These are phyloP conservation scores for Folsomia manolachei DNA, from an alignment of 2,888 invertebrate genomes.

Conservation along the genomic window DNA sequence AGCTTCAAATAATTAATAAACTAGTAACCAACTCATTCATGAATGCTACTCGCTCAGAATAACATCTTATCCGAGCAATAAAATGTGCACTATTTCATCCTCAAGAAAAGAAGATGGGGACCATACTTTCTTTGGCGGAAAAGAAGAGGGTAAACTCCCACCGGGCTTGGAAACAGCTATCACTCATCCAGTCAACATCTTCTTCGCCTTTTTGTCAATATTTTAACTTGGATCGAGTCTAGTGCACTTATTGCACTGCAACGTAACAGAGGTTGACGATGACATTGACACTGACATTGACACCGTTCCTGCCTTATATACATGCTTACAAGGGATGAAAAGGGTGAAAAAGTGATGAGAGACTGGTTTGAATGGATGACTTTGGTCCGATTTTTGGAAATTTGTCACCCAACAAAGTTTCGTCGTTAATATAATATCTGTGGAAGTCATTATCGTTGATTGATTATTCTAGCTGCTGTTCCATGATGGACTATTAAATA, in stretches of 20 bases:
- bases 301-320: neutral
- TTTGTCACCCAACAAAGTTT: neutral
- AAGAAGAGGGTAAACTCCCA: neutral
- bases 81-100: neutral
- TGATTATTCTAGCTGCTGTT: neutral
- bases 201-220: conserved; percentile 3
- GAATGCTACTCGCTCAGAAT: neutral
- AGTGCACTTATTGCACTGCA: neutral
- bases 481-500: too few species aligned
- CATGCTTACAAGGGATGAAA: neutral
- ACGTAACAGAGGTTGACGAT: neutral
- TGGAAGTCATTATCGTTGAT: neutral
- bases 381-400: neutral
- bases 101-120: neutral
- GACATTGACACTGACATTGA: conserved; percentile 10
- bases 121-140: neutral
- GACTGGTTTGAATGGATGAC: neutral
- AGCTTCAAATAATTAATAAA: neutral
- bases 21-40: neutral
- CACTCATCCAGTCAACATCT: conserved; percentile 4
- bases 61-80: neutral
- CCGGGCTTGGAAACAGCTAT: neutral
- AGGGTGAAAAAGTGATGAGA: neutral
- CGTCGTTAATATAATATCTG: neutral
- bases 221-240: neutral